Conservation (phyloP, 2,888 invertebrate genomes). For the Helobdella robusta region DNA sequence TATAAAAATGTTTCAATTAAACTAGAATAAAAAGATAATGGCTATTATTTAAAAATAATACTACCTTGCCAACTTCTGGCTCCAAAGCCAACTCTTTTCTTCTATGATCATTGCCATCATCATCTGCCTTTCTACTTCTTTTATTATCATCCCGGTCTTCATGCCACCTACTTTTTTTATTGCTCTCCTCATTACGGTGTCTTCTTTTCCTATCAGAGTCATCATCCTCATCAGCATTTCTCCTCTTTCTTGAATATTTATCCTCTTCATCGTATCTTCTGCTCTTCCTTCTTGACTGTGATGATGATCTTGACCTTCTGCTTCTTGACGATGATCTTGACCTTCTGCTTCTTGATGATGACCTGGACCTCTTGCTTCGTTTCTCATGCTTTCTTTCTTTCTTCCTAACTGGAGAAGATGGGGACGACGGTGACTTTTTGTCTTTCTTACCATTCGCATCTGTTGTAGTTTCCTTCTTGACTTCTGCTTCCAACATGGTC, state of each 20-base stretch:
- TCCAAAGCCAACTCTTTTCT: constrained; percentile 48
- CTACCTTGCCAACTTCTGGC: constrained; percentile 50
- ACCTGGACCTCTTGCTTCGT: not conserved
- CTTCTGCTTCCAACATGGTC: constrained; percentile 28
- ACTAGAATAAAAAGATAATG: not conserved
- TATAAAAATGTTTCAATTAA: too few species aligned
- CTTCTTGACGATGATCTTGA: not conserved
- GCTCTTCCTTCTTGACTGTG: not conserved
- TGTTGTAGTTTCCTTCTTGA: too few species aligned
- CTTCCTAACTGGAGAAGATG: constrained; percentile 17
- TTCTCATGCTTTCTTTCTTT: constrained; percentile 4
- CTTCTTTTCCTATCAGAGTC: not conserved
- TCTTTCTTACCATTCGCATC: constrained; percentile 42
- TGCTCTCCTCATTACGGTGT: constrained; percentile 5
- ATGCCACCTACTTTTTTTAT: not conserved
- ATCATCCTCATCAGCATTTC: constrained; percentile 5
- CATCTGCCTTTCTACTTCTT: not conserved
- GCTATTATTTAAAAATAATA: not conserved
- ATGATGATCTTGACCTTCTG: not conserved
- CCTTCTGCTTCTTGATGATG: not conserved
- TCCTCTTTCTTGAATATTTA: not conserved
- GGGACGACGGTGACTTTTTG: constrained; percentile 48
- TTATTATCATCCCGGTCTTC: constrained; percentile 15
- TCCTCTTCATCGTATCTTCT: not conserved
- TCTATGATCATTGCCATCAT: constrained; percentile 4